These are phyloP conservation scores for Nasalis larvatus DNA, from an alignment of 2,113 vertebrate genomes.

Conservation along the genomic window DNA sequence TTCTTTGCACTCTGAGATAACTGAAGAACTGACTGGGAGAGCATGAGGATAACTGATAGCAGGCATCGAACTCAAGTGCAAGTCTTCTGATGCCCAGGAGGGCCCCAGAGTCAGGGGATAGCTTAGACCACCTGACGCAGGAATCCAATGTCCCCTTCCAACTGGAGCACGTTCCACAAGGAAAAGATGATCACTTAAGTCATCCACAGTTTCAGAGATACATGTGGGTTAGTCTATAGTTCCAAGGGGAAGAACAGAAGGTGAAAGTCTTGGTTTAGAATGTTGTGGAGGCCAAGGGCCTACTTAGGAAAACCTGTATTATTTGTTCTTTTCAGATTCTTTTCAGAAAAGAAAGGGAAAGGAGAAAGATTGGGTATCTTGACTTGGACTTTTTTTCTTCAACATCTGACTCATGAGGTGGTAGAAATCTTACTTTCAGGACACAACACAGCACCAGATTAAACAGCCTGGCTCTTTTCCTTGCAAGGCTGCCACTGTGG, in stretches of 20 bases:
- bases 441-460: accelerated
- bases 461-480: neutral
- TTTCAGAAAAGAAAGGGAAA: neutral
- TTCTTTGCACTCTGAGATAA: neutral
- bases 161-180: neutral
- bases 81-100: neutral
- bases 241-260: neutral
- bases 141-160: neutral
- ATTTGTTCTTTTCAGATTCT: neutral
- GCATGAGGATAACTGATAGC: neutral
- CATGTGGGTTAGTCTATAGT: neutral
- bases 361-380: neutral
- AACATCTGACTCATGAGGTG: neutral
- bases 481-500: neutral
- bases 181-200: neutral
- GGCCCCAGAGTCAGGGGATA: neutral
- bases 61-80: neutral
- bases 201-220: neutral
- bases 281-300: neutral
- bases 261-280: neutral
- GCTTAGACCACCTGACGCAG: neutral
- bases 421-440: neutral
- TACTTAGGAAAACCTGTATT: neutral
- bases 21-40: neutral
- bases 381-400: neutral